Conservation (phyloP, 2,113 vertebrate genomes). For the Mystacornis crossleyi region DNA sequence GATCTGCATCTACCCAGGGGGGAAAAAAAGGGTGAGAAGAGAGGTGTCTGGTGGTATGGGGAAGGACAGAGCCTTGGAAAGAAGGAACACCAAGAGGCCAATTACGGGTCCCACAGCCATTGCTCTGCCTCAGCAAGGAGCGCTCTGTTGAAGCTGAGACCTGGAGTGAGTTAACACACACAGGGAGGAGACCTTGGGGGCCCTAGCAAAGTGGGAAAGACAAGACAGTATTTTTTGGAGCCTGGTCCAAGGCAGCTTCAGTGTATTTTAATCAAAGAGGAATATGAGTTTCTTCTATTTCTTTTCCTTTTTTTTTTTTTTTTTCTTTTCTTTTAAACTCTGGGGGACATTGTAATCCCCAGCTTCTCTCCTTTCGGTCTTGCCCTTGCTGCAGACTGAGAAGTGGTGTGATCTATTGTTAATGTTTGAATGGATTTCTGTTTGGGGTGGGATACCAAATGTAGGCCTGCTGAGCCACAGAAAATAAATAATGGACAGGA, state of each 20-base stretch:
- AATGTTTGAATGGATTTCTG: slow-evolving; percentile 38
- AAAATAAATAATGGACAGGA: slow-evolving; percentile 55
- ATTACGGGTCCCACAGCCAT: neutral
- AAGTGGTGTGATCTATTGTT: slow-evolving; percentile 37
- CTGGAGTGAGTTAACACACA: neutral
- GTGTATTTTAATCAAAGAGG: neutral
- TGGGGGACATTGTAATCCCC: neutral
- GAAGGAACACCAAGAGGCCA: neutral
- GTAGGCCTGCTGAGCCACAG: slow-evolving; percentile 10
- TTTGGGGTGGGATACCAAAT: slow-evolving; percentile 18
- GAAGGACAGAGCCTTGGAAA: neutral
- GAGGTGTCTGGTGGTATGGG: neutral
- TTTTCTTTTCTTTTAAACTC: neutral
- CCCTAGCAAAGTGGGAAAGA: neutral
- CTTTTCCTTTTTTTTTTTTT: fast-evolving
- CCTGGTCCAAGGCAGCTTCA: neutral
- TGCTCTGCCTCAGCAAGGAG: neutral
- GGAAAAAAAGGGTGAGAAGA: neutral
- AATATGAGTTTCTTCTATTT: neutral
- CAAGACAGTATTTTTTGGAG: neutral
- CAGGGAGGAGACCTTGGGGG: neutral
- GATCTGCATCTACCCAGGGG: neutral
- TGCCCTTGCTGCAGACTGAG: neutral
- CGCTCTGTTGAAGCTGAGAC: neutral
- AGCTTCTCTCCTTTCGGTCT: neutral